Evolutionary conservation across 1,140 invertebrate genomes (phyloP).

Genomic region (Sarcophaga peregrina): DNA sequence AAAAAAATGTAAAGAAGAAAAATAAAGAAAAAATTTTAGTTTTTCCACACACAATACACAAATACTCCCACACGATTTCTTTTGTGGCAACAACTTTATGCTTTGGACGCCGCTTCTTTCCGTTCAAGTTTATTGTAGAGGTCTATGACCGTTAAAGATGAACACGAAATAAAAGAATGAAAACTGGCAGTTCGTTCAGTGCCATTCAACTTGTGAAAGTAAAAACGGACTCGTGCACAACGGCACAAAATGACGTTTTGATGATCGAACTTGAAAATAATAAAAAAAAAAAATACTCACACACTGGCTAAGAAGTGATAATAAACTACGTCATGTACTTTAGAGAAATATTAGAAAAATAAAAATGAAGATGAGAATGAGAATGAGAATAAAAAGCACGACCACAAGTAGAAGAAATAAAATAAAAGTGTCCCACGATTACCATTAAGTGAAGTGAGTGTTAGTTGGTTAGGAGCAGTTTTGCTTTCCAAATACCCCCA

Average conservation of each 20-base stretch:
- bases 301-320: not conserved
- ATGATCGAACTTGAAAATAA: not conserved
- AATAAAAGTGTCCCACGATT: too few relatives aligned
- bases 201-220: not conserved
- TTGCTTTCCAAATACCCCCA: too few relatives aligned
- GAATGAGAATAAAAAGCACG: not conserved
- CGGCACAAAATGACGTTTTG: not conserved
- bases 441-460: too few relatives aligned
- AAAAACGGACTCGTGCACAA: not conserved
- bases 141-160: not conserved
- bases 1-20: too few relatives aligned
- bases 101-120: too few relatives aligned
- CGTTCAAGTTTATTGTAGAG: not conserved
- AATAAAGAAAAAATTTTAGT: too few relatives aligned
- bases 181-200: not conserved
- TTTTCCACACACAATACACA: too few relatives aligned
- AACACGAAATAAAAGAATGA: not conserved
- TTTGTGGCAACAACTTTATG: too few relatives aligned
- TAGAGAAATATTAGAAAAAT: not conserved
- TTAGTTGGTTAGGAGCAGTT: too few relatives aligned
- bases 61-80: too few relatives aligned
- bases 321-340: not conserved
- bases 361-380: not conserved
- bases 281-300: constrained; percentile 4
- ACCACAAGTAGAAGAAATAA: too few relatives aligned